phyloP scores from a whole-genome alignment of 2,113 vertebrate genomes.

The Carassius auratus region DNA sequence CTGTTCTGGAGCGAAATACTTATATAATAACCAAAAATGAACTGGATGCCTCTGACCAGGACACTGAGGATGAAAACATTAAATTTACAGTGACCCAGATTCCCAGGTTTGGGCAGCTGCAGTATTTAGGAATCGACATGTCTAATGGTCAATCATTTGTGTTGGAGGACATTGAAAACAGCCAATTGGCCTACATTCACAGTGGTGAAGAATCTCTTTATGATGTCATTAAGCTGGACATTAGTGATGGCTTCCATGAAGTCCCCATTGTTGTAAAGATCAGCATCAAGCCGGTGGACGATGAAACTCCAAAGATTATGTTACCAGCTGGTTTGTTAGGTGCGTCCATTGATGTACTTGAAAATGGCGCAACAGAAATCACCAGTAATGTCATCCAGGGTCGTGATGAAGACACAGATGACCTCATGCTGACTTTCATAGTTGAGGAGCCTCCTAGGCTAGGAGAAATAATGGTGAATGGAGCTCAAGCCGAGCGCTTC shows the following conservation, averaged over 20 bases:
- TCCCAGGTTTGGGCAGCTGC: slow-evolving; percentile 75
- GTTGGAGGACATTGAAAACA: slow-evolving; percentile 76
- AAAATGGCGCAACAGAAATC: slow-evolving; percentile 89
- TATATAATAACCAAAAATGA: slow-evolving; percentile 79
- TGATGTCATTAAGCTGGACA: slow-evolving; percentile 85
- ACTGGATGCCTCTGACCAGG: slow-evolving; percentile 79
- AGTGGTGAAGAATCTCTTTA: slow-evolving; percentile 80
- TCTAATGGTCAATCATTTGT: slow-evolving; percentile 78
- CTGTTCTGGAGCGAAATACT: slow-evolving; percentile 80
- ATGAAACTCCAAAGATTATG: slow-evolving; percentile 77
- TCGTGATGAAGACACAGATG: slow-evolving; percentile 81
- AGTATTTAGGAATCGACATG: slow-evolving; percentile 79
- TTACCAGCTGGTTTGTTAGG: slow-evolving; percentile 86
- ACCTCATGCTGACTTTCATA: slow-evolving; percentile 89
- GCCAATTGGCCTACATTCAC: slow-evolving; percentile 79
- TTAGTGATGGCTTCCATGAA: slow-evolving; percentile 89
- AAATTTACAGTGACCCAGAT: slow-evolving; percentile 80
- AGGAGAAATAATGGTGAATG: slow-evolving; percentile 86
- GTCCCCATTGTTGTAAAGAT: slow-evolving; percentile 88
- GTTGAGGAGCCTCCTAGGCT: slow-evolving; percentile 83
- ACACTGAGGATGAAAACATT: slow-evolving; percentile 81
- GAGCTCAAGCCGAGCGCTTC: slow-evolving; percentile 82
- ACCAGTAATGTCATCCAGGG: slow-evolving; percentile 88
- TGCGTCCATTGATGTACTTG: slow-evolving; percentile 88
- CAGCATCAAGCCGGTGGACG: slow-evolving; percentile 81